These are phyloP conservation scores for Muscina levida DNA, from an alignment of 2,888 invertebrate genomes.

Conservation along the genomic window DNA sequence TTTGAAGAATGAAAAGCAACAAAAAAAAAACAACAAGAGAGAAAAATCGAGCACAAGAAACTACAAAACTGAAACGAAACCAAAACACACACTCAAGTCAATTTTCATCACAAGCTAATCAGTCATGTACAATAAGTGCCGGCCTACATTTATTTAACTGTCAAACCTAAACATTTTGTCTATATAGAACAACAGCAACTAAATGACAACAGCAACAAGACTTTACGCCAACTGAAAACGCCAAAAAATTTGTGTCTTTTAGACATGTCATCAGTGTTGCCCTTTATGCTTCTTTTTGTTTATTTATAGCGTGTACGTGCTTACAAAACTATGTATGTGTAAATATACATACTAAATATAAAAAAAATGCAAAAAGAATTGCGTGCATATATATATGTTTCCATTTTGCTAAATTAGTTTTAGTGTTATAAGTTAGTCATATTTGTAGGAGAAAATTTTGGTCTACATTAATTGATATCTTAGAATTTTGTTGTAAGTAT, in stretches of 20 bases:
- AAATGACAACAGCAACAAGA: neutral
- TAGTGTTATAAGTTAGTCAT: neutral
- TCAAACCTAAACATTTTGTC: constrained; percentile 57
- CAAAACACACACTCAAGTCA: constrained; percentile 26
- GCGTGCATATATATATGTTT: neutral
- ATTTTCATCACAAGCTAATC: constrained; percentile 53
- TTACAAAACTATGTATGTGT: neutral
- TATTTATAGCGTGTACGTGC: neutral
- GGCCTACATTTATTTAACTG: constrained; percentile 66
- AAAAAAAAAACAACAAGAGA: neutral
- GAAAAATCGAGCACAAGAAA: constrained; percentile 13
- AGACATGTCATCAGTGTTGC: constrained; percentile 56
- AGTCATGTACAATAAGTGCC: constrained; percentile 62
- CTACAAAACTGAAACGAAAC: constrained; percentile 6
- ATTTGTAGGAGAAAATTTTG: no score
- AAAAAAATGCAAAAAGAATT: neutral
- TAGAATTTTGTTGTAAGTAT: no score
- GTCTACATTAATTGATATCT: no score
- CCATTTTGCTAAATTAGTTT: constrained; percentile 19
- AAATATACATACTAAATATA: no score
- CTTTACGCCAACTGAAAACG: constrained; percentile 16
- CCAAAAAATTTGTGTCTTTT: constrained; percentile 31
- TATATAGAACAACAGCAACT: constrained; percentile 1
- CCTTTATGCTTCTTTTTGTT: constrained; percentile 14
- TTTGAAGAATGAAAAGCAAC: constrained; percentile 25